Evolutionary conservation across 2,888 invertebrate genomes (phyloP).

Genomic region (Lithosia quadra): DNA sequence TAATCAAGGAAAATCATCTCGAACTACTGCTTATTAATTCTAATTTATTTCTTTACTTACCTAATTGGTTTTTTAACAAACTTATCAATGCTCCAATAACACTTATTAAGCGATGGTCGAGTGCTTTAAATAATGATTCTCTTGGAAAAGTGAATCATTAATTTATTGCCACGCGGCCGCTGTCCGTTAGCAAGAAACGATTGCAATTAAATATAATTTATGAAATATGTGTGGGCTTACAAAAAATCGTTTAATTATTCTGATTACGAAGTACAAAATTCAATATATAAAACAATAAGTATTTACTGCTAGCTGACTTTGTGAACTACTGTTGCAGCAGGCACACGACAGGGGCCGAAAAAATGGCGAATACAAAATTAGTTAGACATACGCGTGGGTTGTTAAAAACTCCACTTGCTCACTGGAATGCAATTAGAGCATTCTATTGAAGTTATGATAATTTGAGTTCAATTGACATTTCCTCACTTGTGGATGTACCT

Average conservation of each 20-base stretch:
- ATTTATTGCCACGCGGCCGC: not conserved
- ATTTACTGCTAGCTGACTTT: not conserved
- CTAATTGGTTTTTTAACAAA: not conserved
- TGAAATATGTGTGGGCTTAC: not conserved
- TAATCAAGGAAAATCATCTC: not conserved
- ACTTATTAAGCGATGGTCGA: slow-evolving; percentile 10
- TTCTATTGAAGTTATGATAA: no score
- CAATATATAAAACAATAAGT: not conserved
- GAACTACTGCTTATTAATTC: not conserved
- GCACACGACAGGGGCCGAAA: no score
- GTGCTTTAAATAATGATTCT: slow-evolving; percentile 7
- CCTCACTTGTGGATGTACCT: no score
- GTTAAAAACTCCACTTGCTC: no score
- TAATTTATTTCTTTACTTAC: not conserved
- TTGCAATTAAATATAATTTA: not conserved
- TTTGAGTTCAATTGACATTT: no score
- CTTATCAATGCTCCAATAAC: not conserved
- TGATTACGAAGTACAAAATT: not conserved
- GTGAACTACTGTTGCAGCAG: no score
- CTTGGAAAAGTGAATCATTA: slow-evolving; percentile 3
- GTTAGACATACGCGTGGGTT: no score
- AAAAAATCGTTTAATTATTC: not conserved
- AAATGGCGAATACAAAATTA: no score
- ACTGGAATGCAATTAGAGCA: no score
- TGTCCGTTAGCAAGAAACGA: slow-evolving; percentile 1